Base-by-base conservation (phyloP, 2,113 vertebrate species). In the Pygoscelis adeliae region DNA sequence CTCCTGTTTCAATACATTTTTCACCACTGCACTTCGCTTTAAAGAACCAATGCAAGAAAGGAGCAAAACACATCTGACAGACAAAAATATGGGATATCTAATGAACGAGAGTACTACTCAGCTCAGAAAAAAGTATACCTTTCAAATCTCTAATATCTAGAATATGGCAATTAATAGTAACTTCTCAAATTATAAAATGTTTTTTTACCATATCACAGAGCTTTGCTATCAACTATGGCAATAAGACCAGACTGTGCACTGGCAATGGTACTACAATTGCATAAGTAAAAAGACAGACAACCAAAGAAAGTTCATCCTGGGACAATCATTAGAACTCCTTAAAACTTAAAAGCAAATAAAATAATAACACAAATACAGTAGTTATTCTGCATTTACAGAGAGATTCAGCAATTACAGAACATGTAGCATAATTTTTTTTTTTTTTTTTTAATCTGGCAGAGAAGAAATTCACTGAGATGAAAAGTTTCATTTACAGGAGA, bases 211-310 rank as follows among this genome's bases (percentile, higher is more conserved):
- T 0, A 0, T 62, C 73, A 11, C 49, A 66, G 40, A 83, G 19
- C 6, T 49, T 15, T 58, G 46, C 3, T 18, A 19, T 16, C 25
- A 20, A 5, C 13, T 32, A 11, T 32, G 19, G 29, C 40, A 70
- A 3, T 21, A 13, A 1, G 3, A 27, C 1, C 27, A 14, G 42
- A 20, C 27, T 34, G 15, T 1, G 34, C 5, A 4, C 30, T 15
- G 29, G 13, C 25, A 38, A 14, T 4, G 6, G 4, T 12, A 10
- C 27, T 16, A 49, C 1, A 1, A 11, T 0, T 32, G 25, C 10
- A 3, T 19, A 26, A 49, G 7, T 0, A 18, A 25, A 42, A 63
- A 40, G 44, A 32, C 15, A 44, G 19, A 34, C 12, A 88, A 27
- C 1, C 15, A 20, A 44, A 27, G 40, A 62, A 56, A 77, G 13